These are phyloP conservation scores for Apistogramma diplotaenia DNA, from an alignment of 2,113 vertebrate species.

Conservation along the genomic window DNA sequence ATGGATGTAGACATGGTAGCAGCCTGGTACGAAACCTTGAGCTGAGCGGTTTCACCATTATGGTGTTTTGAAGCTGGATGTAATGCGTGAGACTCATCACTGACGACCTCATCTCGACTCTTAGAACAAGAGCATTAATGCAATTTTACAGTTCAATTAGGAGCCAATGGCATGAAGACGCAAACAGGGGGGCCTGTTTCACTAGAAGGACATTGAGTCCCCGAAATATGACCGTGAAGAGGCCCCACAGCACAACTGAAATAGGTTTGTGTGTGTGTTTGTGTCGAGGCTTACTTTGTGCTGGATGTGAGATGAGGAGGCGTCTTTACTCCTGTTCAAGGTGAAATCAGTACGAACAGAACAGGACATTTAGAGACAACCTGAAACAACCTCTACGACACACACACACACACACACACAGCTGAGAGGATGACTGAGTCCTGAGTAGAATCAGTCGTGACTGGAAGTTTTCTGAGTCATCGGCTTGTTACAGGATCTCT, in stretches of 20 bases:
- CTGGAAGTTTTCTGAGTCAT: constrained; percentile 35
- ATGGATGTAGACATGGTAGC: too few species aligned
- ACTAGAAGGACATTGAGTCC: not conserved
- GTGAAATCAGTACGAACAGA: not conserved
- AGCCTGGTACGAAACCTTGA: too few species aligned
- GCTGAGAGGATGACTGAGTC: not conserved
- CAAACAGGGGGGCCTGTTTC: not conserved
- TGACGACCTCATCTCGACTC: too few species aligned
- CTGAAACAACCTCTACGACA: not conserved
- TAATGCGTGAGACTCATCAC: too few species aligned
- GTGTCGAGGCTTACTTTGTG: not conserved
- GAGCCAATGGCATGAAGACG: not conserved
- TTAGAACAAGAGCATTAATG: too few species aligned
- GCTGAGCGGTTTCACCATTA: too few species aligned
- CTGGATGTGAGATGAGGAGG: not conserved
- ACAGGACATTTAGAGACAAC: not conserved
- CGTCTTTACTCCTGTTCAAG: not conserved
- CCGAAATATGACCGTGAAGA: not conserved
- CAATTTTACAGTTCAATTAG: too few species aligned
- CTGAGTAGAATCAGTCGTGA: constrained; percentile 22
- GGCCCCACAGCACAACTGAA: not conserved
- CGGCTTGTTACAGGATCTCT: not conserved
- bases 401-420: not conserved
- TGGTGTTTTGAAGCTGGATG: too few species aligned
- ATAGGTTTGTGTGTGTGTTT: not conserved